These are phyloP conservation scores for Lateolabrax maculatus DNA, from an alignment of 2,797 vertebrate genomes.

Conservation along the genomic window DNA sequence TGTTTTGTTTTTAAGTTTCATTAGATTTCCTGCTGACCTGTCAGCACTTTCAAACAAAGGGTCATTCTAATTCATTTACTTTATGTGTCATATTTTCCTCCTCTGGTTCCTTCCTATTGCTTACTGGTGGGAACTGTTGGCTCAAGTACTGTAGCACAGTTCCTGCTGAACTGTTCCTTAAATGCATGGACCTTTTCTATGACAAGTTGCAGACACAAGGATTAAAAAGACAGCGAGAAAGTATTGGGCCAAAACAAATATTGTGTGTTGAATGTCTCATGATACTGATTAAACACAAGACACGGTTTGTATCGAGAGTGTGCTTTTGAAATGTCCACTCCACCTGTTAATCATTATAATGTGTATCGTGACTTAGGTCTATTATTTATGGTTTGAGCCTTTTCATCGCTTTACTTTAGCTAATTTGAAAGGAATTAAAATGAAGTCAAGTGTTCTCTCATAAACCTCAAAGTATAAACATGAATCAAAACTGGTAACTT, in stretches of 20 bases:
- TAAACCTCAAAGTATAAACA: conserved; percentile 54
- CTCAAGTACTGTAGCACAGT: conserved; percentile 7
- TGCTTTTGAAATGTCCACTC: conserved; percentile 33
- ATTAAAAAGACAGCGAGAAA: conserved; percentile 15
- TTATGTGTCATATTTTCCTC: conserved; percentile 40
- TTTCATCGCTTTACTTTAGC: conserved; percentile 47
- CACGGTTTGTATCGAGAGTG: conserved; percentile 21
- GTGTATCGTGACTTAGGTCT: conserved; percentile 51
- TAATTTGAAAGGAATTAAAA: conserved; percentile 57
- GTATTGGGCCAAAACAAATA: conserved; percentile 24
- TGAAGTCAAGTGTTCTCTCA: conserved; percentile 33
- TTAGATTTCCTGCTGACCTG: conserved; percentile 48
- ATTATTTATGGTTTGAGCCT: conserved; percentile 49
- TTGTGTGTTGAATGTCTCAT: conserved; percentile 6
- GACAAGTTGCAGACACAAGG: conserved; percentile 7
- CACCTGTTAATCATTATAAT: conserved; percentile 63
- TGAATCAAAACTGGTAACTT: conserved; percentile 36
- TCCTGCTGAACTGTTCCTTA: conserved; percentile 40
- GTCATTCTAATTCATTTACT: conserved; percentile 56
- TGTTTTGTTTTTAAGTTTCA: conserved; percentile 41
- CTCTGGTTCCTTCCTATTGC: conserved; percentile 62
- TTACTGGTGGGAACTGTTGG: conserved; percentile 36
- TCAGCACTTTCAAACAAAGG: conserved; percentile 70
- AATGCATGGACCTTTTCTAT: conserved; percentile 26
- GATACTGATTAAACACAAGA: conserved; percentile 16